A percentile compares a stretch with the other conserved stretches of the same genome.
These are phyloP conservation scores for Caenorhabditis macrosperma DNA, from an alignment of 2,888 invertebrate species.

Conservation along the genomic window DNA sequence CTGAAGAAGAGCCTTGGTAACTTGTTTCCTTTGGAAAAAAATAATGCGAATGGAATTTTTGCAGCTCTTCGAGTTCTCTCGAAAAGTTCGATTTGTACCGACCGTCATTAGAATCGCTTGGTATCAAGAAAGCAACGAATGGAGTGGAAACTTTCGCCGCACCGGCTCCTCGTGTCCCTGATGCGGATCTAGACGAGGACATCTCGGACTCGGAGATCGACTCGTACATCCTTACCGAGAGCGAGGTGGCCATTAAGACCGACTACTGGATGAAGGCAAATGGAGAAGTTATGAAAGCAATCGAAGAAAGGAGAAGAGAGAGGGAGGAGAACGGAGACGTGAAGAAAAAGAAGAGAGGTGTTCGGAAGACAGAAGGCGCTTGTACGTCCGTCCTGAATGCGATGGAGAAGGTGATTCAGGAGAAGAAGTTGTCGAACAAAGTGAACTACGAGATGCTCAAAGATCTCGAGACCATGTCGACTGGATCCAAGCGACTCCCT, in stretches of 20 bases:
- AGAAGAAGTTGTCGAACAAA: slow-evolving; percentile 95
- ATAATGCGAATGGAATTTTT: neutral
- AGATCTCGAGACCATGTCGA: slow-evolving; percentile 54
- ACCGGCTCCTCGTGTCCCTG: neutral
- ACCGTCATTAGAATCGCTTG: slow-evolving; percentile 75
- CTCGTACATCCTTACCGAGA: slow-evolving; percentile 80
- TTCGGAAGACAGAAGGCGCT: neutral
- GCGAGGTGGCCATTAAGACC: slow-evolving; percentile 88
- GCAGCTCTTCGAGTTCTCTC: slow-evolving; percentile 27
- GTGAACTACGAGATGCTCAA: slow-evolving; percentile 95
- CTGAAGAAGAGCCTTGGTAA: slow-evolving; percentile 44
- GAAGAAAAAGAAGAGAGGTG: slow-evolving; percentile 84
- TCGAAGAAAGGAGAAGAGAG: slow-evolving; percentile 84
- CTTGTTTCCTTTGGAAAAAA: neutral
- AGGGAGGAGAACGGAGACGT: slow-evolving; percentile 83
- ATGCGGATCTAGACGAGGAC: slow-evolving; percentile 82
- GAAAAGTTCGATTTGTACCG: slow-evolving; percentile 57
- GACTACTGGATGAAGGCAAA: slow-evolving; percentile 91
- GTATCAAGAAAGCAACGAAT: slow-evolving; percentile 60
- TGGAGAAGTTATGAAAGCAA: slow-evolving; percentile 89
- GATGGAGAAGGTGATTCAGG: slow-evolving; percentile 93
- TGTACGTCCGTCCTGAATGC: slow-evolving; percentile 86
- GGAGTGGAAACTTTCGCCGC: neutral
- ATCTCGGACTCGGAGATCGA: slow-evolving; percentile 93
- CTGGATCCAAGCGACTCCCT: neutral